Conservation (phyloP, 2,888 invertebrate species). For the Hyposoter didymator region DNA sequence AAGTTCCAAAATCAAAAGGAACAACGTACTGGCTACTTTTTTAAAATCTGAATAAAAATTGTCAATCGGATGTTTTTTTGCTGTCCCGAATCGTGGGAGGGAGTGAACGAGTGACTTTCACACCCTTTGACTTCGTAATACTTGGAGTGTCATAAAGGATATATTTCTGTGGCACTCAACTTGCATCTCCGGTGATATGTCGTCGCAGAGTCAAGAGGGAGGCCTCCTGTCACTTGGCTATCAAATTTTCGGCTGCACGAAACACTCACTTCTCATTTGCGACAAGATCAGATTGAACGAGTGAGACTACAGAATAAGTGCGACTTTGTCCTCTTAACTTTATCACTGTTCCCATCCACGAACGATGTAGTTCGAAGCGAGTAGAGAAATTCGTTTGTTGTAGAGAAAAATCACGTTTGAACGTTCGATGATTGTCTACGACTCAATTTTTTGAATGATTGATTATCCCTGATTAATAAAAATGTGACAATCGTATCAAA, state of each 20-base stretch:
- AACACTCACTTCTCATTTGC: conserved; percentile 56
- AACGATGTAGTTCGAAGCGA: conserved; percentile 27
- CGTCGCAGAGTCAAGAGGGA: conserved; percentile 55
- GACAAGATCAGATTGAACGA: conserved; percentile 35
- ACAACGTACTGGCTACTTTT: neutral
- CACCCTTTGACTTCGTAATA: conserved; percentile 35
- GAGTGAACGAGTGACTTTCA: conserved; percentile 38
- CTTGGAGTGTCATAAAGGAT: conserved; percentile 55
- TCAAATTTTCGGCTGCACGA: conserved; percentile 67
- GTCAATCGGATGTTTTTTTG: neutral
- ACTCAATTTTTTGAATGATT: no score
- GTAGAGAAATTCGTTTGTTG: neutral
- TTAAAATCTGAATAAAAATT: neutral
- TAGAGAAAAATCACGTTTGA: conserved; percentile 1
- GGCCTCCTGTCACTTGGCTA: conserved; percentile 66
- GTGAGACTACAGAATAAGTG: conserved; percentile 57
- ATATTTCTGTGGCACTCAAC: conserved; percentile 51
- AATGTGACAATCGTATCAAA: neutral
- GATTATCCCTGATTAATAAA: neutral
- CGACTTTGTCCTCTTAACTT: conserved; percentile 69
- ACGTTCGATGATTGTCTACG: no score
- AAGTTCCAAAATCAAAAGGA: neutral
- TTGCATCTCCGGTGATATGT: conserved; percentile 60
- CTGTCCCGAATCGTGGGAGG: conserved; percentile 17
- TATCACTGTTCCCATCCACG: conserved; percentile 67